phyloP scores from a whole-genome alignment of 2,797 vertebrate species.

The Okamejei kenojei region DNA sequence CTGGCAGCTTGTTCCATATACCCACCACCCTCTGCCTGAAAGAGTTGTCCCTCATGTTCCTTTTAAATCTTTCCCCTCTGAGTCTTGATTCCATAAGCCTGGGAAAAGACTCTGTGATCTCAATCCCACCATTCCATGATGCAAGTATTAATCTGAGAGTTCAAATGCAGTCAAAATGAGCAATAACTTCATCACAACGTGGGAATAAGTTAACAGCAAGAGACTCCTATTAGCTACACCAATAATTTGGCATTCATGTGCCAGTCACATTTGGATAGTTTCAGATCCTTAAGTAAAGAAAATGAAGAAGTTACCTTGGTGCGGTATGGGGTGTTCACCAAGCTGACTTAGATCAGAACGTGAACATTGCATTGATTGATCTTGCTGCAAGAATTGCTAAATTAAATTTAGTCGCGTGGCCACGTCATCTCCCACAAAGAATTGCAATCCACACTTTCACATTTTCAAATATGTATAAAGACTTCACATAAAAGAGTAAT shows the following conservation, averaged over 20 bases:
- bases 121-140: too few species aligned
- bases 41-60: too few species aligned
- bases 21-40: too few species aligned
- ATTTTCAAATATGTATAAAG: background rate
- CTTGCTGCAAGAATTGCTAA: background rate
- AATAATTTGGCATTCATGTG: background rate
- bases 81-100: too few species aligned
- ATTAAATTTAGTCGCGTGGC: background rate
- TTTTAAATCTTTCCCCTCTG: too few species aligned
- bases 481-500: background rate
- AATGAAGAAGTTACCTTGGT: conserved; percentile 28
- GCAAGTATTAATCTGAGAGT: background rate
- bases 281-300: background rate
- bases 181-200: background rate
- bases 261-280: background rate
- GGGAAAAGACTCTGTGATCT: too few species aligned
- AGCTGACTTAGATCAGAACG: background rate
- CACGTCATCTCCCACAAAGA: background rate
- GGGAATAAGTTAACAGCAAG: background rate
- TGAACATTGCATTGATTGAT: background rate
- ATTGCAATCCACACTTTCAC: background rate
- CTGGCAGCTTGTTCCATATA: too few species aligned
- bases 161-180: background rate
- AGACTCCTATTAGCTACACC: background rate
- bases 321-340: background rate